Percentiles rank a stretch among this genome's conserved stretches.
Conservation (phyloP, 1,140 invertebrate species). For the Gerris buenoi region DNA sequence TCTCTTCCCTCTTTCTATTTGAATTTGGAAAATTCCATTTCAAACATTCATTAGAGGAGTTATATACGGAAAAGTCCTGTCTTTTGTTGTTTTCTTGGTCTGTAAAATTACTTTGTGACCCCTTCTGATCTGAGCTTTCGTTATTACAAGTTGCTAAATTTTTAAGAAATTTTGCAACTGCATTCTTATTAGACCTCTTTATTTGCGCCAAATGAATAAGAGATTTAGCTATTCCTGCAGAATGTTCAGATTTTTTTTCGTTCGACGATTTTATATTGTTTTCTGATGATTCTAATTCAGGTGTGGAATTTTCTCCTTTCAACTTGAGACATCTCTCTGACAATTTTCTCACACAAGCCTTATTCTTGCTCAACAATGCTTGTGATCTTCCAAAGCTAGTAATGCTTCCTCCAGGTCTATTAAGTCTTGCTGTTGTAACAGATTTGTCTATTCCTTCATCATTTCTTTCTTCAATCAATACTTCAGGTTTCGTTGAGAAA, state of each 20-base stretch:
- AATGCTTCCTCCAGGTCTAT: too few species aligned
- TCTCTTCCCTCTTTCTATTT: not conserved
- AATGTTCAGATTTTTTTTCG: not conserved
- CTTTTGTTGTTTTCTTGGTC: not conserved
- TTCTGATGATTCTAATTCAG: not conserved
- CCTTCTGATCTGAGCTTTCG: not conserved
- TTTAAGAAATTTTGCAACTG: not conserved
- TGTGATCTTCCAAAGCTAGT: too few species aligned
- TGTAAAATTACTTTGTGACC: not conserved
- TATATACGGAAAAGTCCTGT: not conserved
- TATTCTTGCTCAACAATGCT: too few species aligned
- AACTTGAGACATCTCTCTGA: not conserved
- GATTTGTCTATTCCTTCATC: too few species aligned
- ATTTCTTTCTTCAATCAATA: not conserved
- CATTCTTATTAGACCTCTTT: not conserved
- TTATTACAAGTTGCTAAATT: not conserved
- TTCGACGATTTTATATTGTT: not conserved
- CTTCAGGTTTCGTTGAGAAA: not conserved
- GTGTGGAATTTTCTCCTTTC: not conserved
- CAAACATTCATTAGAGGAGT: not conserved
- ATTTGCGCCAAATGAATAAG: not conserved
- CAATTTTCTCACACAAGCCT: not conserved
- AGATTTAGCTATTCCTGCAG: not conserved
- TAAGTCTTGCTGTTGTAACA: too few species aligned
- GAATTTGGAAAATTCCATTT: not conserved